Evolutionary conservation across 1,140 invertebrate genomes (phyloP).

Genomic region (Calosoma granatense): DNA sequence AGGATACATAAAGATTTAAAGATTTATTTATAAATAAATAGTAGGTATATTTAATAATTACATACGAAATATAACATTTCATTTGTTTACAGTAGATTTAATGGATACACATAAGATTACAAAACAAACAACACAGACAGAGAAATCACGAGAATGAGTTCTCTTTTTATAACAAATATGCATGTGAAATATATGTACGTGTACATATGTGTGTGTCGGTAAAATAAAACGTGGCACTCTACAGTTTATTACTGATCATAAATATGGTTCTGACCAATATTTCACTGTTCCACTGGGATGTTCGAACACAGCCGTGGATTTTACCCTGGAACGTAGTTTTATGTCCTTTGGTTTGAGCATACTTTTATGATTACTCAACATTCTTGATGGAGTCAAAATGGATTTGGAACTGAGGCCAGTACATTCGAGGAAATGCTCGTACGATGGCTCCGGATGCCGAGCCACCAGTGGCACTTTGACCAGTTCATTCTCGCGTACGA

Average conservation of each 20-base stretch:
- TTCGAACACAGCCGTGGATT: conserved; percentile 24
- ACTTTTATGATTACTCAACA: conserved; percentile 63
- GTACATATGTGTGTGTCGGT: no score
- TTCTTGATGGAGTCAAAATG: conserved; percentile 58
- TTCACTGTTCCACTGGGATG: conserved; percentile 25
- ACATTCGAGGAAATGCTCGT: conserved; percentile 66
- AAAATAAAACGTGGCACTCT: no score
- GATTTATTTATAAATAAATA: no score
- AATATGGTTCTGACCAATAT: conserved; percentile 33
- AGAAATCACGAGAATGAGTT: no score
- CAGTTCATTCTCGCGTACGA: conserved; percentile 3
- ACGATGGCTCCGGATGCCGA: conserved; percentile 33
- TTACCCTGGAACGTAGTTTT: conserved; percentile 47
- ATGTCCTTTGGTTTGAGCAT: conserved; percentile 69
- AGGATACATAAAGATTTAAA: no score
- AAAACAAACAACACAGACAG: no score
- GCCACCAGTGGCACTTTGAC: conserved; percentile 18
- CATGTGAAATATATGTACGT: no score
- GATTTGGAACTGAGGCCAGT: conserved; percentile 73
- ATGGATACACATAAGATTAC: no score
- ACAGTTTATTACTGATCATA: conserved; percentile 20
- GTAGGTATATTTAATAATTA: no score
- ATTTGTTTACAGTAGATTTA: no score
- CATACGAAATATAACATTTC: no score
- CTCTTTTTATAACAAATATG: no score